Evolutionary conservation across 2,888 invertebrate genomes (phyloP).

Genomic region (Tupiocoris notatus): DNA sequence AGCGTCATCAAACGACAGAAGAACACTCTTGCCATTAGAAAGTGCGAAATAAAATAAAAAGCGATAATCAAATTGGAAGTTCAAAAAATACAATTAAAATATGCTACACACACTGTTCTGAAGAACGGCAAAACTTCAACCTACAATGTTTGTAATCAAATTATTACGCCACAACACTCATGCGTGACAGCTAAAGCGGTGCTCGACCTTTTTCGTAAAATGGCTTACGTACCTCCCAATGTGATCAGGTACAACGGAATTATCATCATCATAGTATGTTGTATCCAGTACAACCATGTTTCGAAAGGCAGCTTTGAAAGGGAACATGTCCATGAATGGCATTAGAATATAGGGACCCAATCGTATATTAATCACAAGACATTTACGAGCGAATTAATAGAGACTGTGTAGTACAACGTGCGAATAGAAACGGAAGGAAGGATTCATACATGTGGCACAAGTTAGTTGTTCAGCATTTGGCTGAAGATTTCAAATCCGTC

Average conservation of each 20-base stretch:
- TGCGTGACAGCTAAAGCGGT: conserved; percentile 20
- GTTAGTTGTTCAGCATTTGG: background rate
- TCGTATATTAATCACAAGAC: background rate
- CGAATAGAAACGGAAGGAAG: too few relatives aligned
- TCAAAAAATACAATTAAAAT: too few relatives aligned
- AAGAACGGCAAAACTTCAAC: too few relatives aligned
- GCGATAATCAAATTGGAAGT: too few relatives aligned
- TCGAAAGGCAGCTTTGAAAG: conserved; percentile 79
- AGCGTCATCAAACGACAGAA: too few relatives aligned
- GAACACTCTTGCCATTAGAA: too few relatives aligned
- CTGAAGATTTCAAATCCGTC: background rate
- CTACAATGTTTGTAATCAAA: background rate
- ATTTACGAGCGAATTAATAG: background rate
- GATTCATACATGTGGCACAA: too few relatives aligned
- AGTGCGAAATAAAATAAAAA: too few relatives aligned
- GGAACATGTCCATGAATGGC: conserved; percentile 23
- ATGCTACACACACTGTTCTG: too few relatives aligned
- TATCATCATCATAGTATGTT: conserved; percentile 91
- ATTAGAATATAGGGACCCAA: conserved; percentile 13
- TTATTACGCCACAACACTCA: background rate
- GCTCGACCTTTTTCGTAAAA: conserved; percentile 9
- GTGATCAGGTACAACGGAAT: conserved; percentile 89
- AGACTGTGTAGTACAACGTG: too few relatives aligned
- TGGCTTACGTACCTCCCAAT: conserved; percentile 70
- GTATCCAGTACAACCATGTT: conserved; percentile 90